phyloP scores from a whole-genome alignment of 2,888 invertebrate genomes.

The Nowickia ferox region DNA sequence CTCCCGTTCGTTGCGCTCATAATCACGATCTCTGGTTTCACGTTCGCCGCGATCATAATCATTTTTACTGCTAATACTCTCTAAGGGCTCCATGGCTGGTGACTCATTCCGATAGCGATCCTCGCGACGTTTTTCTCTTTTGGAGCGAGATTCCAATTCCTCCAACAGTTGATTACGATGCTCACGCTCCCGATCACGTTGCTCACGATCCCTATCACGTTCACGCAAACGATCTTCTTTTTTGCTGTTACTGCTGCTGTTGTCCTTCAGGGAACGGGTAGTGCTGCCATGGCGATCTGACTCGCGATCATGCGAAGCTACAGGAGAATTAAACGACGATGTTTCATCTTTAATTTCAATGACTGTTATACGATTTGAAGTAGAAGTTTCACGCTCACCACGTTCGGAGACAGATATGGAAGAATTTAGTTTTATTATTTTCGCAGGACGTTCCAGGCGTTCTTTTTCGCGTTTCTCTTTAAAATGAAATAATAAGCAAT shows the following conservation, averaged over 20 bases:
- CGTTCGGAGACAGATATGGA: slow-evolving; percentile 48
- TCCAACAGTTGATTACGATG: slow-evolving; percentile 69
- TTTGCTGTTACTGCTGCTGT: slow-evolving; percentile 66
- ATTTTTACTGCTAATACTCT: slow-evolving; percentile 78
- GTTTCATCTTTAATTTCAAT: slow-evolving; percentile 68
- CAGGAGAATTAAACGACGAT: slow-evolving; percentile 48
- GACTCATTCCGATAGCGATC: slow-evolving; percentile 79
- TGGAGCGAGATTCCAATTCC: slow-evolving; percentile 72
- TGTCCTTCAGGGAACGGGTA: slow-evolving; percentile 78
- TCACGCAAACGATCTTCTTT: slow-evolving; percentile 80
- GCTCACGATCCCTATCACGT: slow-evolving; percentile 76
- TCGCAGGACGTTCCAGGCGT: slow-evolving; percentile 71
- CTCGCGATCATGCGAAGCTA: slow-evolving; percentile 72
- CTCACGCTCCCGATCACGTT: slow-evolving; percentile 74
- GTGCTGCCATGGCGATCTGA: slow-evolving; percentile 76
- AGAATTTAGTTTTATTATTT: slow-evolving; percentile 74
- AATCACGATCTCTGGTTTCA: slow-evolving; percentile 70
- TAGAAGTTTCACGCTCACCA: slow-evolving; percentile 67
- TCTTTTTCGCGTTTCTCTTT: slow-evolving; percentile 74
- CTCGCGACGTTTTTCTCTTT: slow-evolving; percentile 80
- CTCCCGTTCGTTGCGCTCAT: slow-evolving; percentile 81
- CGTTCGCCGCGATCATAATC: slow-evolving; percentile 78
- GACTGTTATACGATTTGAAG: slow-evolving; percentile 65
- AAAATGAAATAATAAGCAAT: slow-evolving; percentile 4
- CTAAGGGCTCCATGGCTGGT: slow-evolving; percentile 74